Conservation (phyloP, 2,888 invertebrate genomes). For the Archaeoteleia sp. region DNA sequence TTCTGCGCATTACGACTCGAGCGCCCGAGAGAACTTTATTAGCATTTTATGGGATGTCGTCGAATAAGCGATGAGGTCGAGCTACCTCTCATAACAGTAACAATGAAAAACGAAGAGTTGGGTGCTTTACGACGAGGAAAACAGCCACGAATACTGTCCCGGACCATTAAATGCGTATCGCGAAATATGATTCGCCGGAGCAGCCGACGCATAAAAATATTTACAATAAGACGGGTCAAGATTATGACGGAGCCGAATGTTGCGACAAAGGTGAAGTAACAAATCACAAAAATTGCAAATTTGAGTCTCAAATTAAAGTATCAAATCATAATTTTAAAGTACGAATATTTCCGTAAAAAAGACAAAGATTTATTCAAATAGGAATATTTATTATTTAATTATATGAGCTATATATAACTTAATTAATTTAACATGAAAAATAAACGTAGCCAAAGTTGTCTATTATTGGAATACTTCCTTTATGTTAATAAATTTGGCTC, state of each 20-base stretch:
- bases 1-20: constrained; percentile 43
- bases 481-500: no score
- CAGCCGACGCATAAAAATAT: constrained; percentile 8
- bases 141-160: constrained; percentile 24
- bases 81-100: constrained; percentile 38
- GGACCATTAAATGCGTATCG: constrained; percentile 21
- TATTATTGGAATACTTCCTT: no score
- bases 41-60: constrained; percentile 53
- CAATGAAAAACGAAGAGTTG: constrained; percentile 32
- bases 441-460: no score
- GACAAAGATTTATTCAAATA: no score
- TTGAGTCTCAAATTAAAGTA: no score
- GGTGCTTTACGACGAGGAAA: constrained; percentile 31
- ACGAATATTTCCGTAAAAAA: no score
- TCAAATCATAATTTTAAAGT: no score
- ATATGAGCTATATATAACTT: no score
- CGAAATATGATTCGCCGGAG: constrained; percentile 13
- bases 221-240: constrained; percentile 12
- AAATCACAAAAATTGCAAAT: no score
- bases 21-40: constrained; percentile 51
- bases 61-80: constrained; percentile 48
- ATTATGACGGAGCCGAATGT: background rate
- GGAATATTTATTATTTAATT: no score
- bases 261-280: no score
- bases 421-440: no score